Percentiles rank a stretch among this genome's conserved stretches.
Conservation (phyloP, 2,113 vertebrate genomes). For the Archilochus colubris region DNA sequence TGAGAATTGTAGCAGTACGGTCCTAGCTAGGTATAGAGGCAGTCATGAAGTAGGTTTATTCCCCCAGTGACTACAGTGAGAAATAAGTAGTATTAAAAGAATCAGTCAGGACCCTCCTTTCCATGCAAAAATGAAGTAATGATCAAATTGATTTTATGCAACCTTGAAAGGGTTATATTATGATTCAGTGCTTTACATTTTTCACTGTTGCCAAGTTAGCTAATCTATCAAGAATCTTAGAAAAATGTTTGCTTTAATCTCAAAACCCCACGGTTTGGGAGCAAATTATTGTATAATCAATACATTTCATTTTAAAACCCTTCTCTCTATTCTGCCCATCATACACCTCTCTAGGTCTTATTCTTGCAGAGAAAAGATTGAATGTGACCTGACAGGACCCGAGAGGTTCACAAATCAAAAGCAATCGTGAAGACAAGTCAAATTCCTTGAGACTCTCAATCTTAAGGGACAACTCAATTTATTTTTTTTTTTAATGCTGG, state of each 20-base stretch:
- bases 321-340: constrained; percentile 48
- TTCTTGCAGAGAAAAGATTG: constrained; percentile 50
- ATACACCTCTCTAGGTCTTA: constrained; percentile 29
- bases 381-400: constrained; percentile 46
- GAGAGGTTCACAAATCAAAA: constrained; percentile 51
- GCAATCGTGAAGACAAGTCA: background rate
- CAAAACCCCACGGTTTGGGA: constrained; percentile 27
- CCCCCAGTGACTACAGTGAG: background rate
- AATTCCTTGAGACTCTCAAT: background rate
- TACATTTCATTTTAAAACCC: constrained; percentile 52
- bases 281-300: constrained; percentile 68
- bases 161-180: constrained; percentile 5
- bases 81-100: background rate
- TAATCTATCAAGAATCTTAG: constrained; percentile 27
- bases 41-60: background rate
- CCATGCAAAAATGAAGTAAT: constrained; percentile 2
- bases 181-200: constrained; percentile 16
- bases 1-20: background rate
- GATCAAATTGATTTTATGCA: constrained; percentile 37
- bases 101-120: background rate
- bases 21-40: background rate
- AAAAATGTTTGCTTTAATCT: constrained; percentile 28
- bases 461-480: background rate
- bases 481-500: background rate
- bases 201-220: background rate